Evolutionary conservation across 2,888 invertebrate genomes (phyloP).

Genomic region (Cinara cedri): DNA sequence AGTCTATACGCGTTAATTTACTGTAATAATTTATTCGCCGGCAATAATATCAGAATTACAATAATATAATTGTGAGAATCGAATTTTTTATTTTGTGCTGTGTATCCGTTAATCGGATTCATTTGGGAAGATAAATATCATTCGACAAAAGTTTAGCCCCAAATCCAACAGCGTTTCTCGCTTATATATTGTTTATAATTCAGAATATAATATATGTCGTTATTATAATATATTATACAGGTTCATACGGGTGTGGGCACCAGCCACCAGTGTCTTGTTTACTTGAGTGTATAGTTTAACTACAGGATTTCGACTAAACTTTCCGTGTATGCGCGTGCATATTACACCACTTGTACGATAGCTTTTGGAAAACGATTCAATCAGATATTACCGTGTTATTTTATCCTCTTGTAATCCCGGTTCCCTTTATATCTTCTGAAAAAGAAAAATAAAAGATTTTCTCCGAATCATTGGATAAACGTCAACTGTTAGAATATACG

Average conservation of each 20-base stretch:
- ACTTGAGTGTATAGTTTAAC: background rate
- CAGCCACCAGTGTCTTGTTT: no score
- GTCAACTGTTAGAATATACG: conserved; percentile 18
- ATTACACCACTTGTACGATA: background rate
- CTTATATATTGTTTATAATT: no score
- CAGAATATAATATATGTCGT: no score
- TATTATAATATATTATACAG: background rate
- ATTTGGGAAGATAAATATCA: no score
- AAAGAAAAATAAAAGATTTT: background rate
- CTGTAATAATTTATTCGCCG: no score
- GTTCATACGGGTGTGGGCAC: conserved; percentile 6
- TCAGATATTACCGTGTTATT: background rate
- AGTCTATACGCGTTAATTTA: no score
- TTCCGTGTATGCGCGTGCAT: background rate
- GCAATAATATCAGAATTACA: no score
- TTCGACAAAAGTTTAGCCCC: no score
- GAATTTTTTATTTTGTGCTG: no score
- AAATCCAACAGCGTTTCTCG: no score
- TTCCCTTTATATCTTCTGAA: background rate
- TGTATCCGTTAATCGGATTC: no score
- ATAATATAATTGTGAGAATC: no score
- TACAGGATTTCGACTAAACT: conserved; percentile 8
- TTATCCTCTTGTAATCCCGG: background rate
- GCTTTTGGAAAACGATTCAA: conserved; percentile 6
- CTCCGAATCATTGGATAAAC: background rate